Conservation (phyloP, 2,113 vertebrate genomes). For the Meles meles region DNA sequence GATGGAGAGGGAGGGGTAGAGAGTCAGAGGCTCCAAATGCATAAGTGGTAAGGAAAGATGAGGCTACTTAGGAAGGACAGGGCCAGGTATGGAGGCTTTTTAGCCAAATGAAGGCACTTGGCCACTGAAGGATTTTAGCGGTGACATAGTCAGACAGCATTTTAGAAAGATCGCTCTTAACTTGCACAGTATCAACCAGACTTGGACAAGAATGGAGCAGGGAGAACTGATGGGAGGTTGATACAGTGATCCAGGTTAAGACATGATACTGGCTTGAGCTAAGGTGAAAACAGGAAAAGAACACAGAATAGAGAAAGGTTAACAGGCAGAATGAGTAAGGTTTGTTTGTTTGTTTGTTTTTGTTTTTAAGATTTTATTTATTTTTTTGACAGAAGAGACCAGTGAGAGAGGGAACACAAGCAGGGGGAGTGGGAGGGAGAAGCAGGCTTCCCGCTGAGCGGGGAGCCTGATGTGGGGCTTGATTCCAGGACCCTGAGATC, state of each 20-base stretch:
- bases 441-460: too few species aligned
- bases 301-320: background rate
- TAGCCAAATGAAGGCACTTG: background rate
- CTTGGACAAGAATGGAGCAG: background rate
- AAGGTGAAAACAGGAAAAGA: background rate
- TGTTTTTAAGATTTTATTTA: too few species aligned
- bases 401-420: too few species aligned
- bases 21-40: background rate
- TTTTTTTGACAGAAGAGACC: too few species aligned
- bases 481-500: too few species aligned
- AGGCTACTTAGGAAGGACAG: background rate
- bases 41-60: background rate
- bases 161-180: background rate
- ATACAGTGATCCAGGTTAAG: background rate
- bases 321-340: background rate
- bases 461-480: too few species aligned
- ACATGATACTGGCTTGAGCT: background rate
- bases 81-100: background rate
- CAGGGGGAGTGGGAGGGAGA: too few species aligned
- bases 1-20: too few species aligned
- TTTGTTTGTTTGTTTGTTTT: too few species aligned
- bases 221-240: background rate
- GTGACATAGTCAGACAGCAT: background rate
- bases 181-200: background rate
- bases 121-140: background rate